These are phyloP conservation scores for Orchesellides sinensis DNA, from an alignment of 2,888 invertebrate genomes.

Conservation along the genomic window DNA sequence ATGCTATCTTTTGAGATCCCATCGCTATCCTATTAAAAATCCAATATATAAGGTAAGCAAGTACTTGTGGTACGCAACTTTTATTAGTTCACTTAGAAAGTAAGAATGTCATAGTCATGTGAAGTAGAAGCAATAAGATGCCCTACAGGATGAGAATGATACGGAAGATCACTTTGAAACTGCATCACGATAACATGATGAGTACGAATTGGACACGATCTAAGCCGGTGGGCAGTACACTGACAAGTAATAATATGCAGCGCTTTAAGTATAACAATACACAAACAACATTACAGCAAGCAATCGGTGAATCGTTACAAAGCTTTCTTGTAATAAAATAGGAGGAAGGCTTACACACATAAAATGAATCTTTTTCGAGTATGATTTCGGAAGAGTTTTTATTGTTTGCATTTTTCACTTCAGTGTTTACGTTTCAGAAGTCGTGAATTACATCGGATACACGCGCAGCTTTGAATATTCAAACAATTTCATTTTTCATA, in stretches of 20 bases:
- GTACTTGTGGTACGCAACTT: neutral
- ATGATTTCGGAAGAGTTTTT: conserved; percentile 36
- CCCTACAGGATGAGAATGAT: conserved; percentile 27
- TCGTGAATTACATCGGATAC: conserved; percentile 21
- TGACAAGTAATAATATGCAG: neutral
- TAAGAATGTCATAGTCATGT: conserved; percentile 54
- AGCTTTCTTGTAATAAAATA: neutral
- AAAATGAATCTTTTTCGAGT: neutral
- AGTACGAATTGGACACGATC: conserved; percentile 42
- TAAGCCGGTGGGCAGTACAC: conserved; percentile 46
- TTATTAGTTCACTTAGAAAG: conserved; percentile 34
- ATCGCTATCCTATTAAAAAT: neutral
- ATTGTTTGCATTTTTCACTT: neutral
- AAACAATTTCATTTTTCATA: conserved; percentile 4
- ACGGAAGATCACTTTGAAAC: conserved; percentile 44
- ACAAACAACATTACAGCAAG: conserved; percentile 14
- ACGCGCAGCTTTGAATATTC: conserved; percentile 1
- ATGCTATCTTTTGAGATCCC: neutral
- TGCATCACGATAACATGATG: conserved; percentile 29
- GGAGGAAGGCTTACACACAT: neutral
- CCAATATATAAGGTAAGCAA: conserved; percentile 1
- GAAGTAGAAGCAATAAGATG: conserved; percentile 21
- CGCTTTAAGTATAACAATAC: neutral
- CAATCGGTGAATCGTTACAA: neutral
- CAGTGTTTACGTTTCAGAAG: neutral